A percentile compares a stretch with the other conserved stretches of the same genome.
phyloP scores from a whole-genome alignment of 1,140 invertebrate species.

The Chrysomallon squamiferum region DNA sequence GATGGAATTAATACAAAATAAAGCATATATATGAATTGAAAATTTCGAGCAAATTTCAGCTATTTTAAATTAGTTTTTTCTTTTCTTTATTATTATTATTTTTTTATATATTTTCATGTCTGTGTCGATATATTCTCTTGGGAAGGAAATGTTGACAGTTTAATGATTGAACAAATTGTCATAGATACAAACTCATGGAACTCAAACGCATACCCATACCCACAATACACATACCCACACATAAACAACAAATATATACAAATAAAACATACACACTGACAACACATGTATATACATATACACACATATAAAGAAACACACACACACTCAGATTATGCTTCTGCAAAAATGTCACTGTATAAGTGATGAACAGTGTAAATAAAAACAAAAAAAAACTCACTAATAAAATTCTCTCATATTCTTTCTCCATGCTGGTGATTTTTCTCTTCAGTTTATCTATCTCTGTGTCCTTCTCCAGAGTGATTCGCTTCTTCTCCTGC shows the following conservation, averaged over 20 bases:
- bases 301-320: background rate
- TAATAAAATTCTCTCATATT: slow-evolving; percentile 41
- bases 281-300: background rate
- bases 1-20: too few species aligned
- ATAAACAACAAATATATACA: background rate
- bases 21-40: too few species aligned
- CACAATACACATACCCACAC: too few species aligned
- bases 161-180: background rate
- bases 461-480: slow-evolving; percentile 37
- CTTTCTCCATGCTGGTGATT: slow-evolving; percentile 44
- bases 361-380: background rate
- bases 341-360: background rate
- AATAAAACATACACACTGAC: background rate
- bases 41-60: too few species aligned
- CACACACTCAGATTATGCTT: background rate
- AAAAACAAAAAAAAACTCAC: slow-evolving; percentile 7
- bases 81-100: too few species aligned
- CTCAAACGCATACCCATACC: background rate
- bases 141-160: too few species aligned
- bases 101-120: too few species aligned
- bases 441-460: slow-evolving; percentile 39
- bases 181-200: background rate
- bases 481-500: slow-evolving; percentile 39
- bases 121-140: too few species aligned
- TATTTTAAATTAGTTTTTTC: too few species aligned